Percentiles rank a stretch among this genome's conserved stretches.
phyloP scores from a whole-genome alignment of 1,140 invertebrate species.

The Cydia pomonella region DNA sequence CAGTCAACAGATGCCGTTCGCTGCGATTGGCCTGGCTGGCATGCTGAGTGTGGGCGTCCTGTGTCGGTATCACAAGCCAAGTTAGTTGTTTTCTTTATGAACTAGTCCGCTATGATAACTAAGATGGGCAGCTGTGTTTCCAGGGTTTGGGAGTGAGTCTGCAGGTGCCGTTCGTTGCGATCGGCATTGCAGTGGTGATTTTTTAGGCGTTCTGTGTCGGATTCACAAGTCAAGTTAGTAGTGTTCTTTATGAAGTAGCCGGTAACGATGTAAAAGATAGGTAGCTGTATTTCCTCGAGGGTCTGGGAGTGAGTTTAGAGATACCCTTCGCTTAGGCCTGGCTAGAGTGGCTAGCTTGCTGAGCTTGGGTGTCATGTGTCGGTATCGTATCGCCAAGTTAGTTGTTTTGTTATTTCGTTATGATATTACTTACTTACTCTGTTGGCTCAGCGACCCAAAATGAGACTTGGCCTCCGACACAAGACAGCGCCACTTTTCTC shows the following conservation, averaged over 20 bases:
- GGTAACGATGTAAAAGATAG: slow-evolving; percentile 90
- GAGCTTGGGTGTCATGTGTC: too few species aligned
- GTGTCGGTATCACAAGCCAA: slow-evolving; percentile 91
- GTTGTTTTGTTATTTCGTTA: too few species aligned
- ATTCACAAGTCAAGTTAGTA: slow-evolving; percentile 89
- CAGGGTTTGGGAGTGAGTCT: slow-evolving; percentile 94
- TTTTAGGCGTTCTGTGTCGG: slow-evolving; percentile 93
- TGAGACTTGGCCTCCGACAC: too few species aligned
- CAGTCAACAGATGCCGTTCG: slow-evolving; percentile 91
- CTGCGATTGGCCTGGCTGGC: slow-evolving; percentile 96
- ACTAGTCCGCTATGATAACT: slow-evolving; percentile 93
- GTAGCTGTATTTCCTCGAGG: slow-evolving; percentile 93
- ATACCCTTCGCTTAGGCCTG: slow-evolving; percentile 93
- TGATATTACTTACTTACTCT: too few species aligned
- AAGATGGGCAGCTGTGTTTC: slow-evolving; percentile 89
- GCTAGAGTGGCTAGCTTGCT: too few species aligned
- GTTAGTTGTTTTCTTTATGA: slow-evolving; percentile 67
- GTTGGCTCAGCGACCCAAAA: too few species aligned
- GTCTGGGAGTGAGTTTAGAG: slow-evolving; percentile 91
- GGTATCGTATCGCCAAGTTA: too few species aligned
- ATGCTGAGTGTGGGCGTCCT: slow-evolving; percentile 94
- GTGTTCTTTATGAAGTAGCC: too few species aligned
- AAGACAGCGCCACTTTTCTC: too few species aligned
- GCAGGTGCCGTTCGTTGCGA: slow-evolving; percentile 92
- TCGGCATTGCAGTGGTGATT: slow-evolving; percentile 95